phyloP scores from a whole-genome alignment of 1,140 invertebrate genomes.

The Hylyphantes graminicola region DNA sequence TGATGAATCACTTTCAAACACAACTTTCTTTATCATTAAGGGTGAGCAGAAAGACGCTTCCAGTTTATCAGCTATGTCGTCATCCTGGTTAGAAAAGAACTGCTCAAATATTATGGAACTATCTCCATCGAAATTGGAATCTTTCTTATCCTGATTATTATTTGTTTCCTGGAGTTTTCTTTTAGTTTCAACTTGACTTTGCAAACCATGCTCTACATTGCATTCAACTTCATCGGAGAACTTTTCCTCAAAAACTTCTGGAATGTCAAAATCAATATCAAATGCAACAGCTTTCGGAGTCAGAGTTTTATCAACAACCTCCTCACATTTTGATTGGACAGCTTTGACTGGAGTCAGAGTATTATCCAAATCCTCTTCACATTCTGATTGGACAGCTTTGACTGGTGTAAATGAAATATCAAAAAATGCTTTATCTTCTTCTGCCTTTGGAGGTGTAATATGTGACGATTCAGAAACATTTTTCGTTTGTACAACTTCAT shows the following conservation, averaged over 20 bases:
- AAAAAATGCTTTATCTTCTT: background rate
- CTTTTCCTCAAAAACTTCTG: background rate
- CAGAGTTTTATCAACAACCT: background rate
- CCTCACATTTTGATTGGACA: background rate
- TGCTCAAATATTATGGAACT: conserved; percentile 15
- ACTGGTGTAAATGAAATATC: background rate
- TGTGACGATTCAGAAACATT: background rate
- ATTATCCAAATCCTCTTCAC: background rate
- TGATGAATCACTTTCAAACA: conserved; percentile 16
- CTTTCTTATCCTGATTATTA: background rate
- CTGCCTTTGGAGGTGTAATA: background rate
- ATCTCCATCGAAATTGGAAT: conserved; percentile 6
- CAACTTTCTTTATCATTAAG: conserved; percentile 29
- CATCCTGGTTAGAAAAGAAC: background rate
- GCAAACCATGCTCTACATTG: background rate
- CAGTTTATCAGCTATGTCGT: background rate
- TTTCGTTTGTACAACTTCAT: background rate
- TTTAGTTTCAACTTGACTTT: background rate
- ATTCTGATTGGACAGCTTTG: background rate
- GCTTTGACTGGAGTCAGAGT: background rate
- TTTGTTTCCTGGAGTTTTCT: background rate
- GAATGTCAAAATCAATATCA: conserved; percentile 42
- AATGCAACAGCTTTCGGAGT: conserved; percentile 5
- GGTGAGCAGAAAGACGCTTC: conserved; percentile 18
- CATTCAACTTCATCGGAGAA: background rate